Percentiles rank a stretch among this genome's conserved stretches.
Conservation (phyloP, 2,797 vertebrate species). For the Rhynchotus rufescens region DNA sequence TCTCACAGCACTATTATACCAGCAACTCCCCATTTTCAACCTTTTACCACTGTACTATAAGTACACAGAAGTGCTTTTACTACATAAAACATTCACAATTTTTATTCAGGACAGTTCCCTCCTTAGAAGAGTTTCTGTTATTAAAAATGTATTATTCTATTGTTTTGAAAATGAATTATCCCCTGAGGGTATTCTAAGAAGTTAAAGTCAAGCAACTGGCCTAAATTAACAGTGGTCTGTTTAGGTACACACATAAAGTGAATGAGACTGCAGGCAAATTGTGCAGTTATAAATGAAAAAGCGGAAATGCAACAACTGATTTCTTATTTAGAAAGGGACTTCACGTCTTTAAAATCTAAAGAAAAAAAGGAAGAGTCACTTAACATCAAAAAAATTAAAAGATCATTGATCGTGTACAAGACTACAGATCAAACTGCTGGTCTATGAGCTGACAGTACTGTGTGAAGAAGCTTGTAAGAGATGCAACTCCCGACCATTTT, state of each 20-base stretch:
- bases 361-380: slow-evolving; percentile 26
- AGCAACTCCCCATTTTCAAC: slow-evolving; percentile 54
- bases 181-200: slow-evolving; percentile 56
- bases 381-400: not conserved
- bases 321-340: slow-evolving; percentile 13
- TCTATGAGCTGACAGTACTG: not conserved
- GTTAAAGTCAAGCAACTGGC: slow-evolving; percentile 62
- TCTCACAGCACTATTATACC: slow-evolving; percentile 50
- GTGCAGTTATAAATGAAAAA: slow-evolving; percentile 30
- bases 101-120: slow-evolving; percentile 63
- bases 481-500: not conserved
- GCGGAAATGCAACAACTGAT: slow-evolving; percentile 6
- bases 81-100: slow-evolving; percentile 42
- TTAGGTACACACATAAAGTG: slow-evolving; percentile 26
- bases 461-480: slow-evolving; percentile 45
- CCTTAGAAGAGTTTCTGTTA: slow-evolving; percentile 51
- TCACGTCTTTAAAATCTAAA: not conserved
- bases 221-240: slow-evolving; percentile 56
- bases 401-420: not conserved
- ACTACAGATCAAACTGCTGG: not conserved
- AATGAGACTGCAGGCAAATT: not conserved
- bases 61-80: slow-evolving; percentile 49
- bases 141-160: slow-evolving; percentile 70
- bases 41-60: slow-evolving; percentile 50
- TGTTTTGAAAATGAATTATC: slow-evolving; percentile 69